Percentiles rank a stretch among this genome's conserved stretches.
Conservation (phyloP, 2,113 vertebrate genomes). For the Lamprologus callipterus region DNA sequence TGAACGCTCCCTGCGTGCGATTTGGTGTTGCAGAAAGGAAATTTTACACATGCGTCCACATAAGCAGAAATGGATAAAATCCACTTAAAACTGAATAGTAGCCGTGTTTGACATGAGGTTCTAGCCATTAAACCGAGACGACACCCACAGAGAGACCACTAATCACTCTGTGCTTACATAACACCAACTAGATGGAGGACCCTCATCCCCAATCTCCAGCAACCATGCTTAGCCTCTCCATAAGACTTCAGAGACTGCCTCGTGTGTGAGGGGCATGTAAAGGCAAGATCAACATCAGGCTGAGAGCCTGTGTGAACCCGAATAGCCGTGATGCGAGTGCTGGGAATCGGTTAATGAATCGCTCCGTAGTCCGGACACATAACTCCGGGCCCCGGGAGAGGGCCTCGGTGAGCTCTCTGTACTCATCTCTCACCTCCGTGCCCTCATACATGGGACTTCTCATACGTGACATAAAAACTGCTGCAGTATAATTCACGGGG, state of each 20-base stretch:
- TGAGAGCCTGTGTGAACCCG: not conserved
- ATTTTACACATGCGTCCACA: not conserved
- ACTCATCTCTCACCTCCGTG: constrained; percentile 31
- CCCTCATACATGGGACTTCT: constrained; percentile 21
- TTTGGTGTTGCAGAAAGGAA: not conserved
- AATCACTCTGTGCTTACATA: constrained; percentile 12
- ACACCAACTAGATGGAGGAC: not conserved
- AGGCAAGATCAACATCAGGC: not conserved
- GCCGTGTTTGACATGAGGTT: not conserved
- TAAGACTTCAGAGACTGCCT: constrained; percentile 4
- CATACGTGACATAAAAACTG: constrained; percentile 21
- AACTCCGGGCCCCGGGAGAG: constrained; percentile 8
- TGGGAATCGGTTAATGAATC: constrained; percentile 54
- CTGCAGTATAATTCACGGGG: constrained; percentile 1
- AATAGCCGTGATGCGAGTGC: constrained; percentile 6
- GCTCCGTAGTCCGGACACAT: constrained; percentile 51
- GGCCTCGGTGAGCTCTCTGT: not conserved
- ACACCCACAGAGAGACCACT: not conserved
- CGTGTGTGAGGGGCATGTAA: constrained; percentile 8
- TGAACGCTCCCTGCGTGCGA: not conserved
- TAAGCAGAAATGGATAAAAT: not conserved
- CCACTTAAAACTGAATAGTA: not conserved
- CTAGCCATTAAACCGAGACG: constrained; percentile 3
- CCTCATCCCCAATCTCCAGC: not conserved
- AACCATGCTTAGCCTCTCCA: not conserved